These are phyloP conservation scores for Dasysyrphus albostriatus DNA, from an alignment of 2,888 invertebrate species.

Conservation along the genomic window DNA sequence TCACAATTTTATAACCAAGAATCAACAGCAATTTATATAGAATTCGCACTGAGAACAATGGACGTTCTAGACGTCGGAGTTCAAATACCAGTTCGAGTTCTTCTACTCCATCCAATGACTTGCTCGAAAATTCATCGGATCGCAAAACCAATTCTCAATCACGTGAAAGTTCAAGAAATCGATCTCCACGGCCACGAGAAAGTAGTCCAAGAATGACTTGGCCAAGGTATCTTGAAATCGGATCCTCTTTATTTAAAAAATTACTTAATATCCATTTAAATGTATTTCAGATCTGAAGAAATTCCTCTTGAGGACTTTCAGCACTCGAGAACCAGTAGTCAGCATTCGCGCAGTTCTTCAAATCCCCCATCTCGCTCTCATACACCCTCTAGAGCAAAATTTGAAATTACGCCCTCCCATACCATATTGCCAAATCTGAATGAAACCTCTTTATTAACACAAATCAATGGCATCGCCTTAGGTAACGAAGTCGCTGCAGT, in stretches of 20 bases:
- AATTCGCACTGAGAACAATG: slow-evolving; percentile 80
- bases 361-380: slow-evolving; percentile 84
- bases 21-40: slow-evolving; percentile 64
- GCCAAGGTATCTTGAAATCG: slow-evolving; percentile 84
- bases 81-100: slow-evolving; percentile 84
- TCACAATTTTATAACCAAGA: background rate
- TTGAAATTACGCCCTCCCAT: slow-evolving; percentile 79
- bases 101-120: slow-evolving; percentile 78
- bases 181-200: slow-evolving; percentile 86
- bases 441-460: slow-evolving; percentile 75
- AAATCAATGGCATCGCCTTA: slow-evolving; percentile 78
- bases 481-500: slow-evolving; percentile 79
- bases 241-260: background rate
- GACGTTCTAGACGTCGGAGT: slow-evolving; percentile 83
- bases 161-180: slow-evolving; percentile 81
- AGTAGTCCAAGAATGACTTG: slow-evolving; percentile 89
- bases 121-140: slow-evolving; percentile 83
- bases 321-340: slow-evolving; percentile 85
- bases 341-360: slow-evolving; percentile 80
- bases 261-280: background rate
- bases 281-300: slow-evolving; percentile 86
- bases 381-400: slow-evolving; percentile 82
- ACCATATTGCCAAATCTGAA: slow-evolving; percentile 77
- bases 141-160: slow-evolving; percentile 83
- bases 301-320: slow-evolving; percentile 92